phyloP scores from a whole-genome alignment of 2,113 vertebrate genomes.

The Actenoides lindsayi region DNA sequence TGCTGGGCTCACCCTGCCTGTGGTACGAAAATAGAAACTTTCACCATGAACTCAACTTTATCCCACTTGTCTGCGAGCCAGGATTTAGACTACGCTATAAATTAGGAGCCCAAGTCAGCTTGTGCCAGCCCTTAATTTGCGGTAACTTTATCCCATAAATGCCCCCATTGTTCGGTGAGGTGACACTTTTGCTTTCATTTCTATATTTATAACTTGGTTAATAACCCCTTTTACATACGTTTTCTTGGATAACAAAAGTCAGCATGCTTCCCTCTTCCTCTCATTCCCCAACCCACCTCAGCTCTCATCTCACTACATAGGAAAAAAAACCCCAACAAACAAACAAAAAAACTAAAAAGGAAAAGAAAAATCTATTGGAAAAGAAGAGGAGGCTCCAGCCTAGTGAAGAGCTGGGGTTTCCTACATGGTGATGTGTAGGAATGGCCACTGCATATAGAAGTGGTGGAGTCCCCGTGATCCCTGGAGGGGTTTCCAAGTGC shows the following conservation, averaged over 20 bases:
- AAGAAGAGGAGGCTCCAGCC: background rate
- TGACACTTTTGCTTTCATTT: slow-evolving; percentile 50
- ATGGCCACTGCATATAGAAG: background rate
- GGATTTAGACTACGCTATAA: background rate
- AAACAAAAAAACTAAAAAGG: background rate
- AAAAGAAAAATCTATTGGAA: background rate
- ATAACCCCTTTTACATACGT: background rate
- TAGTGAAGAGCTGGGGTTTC: background rate
- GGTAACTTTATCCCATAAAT: slow-evolving; percentile 61
- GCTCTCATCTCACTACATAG: background rate
- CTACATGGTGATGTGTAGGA: background rate
- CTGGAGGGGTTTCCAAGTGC: too few relatives aligned
- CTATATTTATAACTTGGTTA: slow-evolving; percentile 31
- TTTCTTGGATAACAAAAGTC: slow-evolving; percentile 9
- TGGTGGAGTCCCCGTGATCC: too few relatives aligned
- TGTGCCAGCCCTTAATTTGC: slow-evolving; percentile 43
- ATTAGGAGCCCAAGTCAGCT: slow-evolving; percentile 38
- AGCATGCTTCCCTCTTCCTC: background rate
- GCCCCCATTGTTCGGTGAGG: slow-evolving; percentile 52
- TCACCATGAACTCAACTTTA: slow-evolving; percentile 67
- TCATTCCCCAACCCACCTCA: background rate
- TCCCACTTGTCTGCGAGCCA: slow-evolving; percentile 72
- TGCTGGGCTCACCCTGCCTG: background rate
- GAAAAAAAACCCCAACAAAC: background rate
- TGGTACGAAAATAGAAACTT: slow-evolving; percentile 57